Evolutionary conservation across 2,797 vertebrate species (phyloP), one percentile per base, ranked within the genome.

Genomic region (Myotis myotis): DNA sequence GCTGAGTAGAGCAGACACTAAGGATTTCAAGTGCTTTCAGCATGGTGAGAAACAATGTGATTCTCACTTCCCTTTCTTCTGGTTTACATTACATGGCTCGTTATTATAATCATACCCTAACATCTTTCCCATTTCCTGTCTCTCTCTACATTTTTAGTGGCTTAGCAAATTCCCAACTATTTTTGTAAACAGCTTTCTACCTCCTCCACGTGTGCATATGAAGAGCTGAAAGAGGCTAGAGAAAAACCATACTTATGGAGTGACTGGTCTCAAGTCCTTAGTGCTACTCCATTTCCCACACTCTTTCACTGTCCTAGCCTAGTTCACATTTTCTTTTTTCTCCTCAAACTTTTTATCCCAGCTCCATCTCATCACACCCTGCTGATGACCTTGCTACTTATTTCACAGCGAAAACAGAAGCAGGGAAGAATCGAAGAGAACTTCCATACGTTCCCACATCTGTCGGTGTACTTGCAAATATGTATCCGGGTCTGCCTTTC

Each of bases 401-500:
- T 57, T 68, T 92, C 47, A 57, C 8, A 74, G 66, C 38, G 60
- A 85, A 87, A 51, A 33, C 0, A 79, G 57, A 55, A 33, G 20
- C 33, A 60, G 11, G 15, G 12, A 8, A 74, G n/a, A 53, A 19
- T 81, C 44, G 20, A 72, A 72, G 76, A 80, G 53, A 87, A 81
- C 55, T 44, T 82, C 49, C 11, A 41, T 2, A 25, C 0, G 0
- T 12, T 55, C 3, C 49, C 8, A 10, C 2, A 3, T 7, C 3
- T 68, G 6, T 64, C 3, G 11, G 0, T 28, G 5, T 6, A 36
- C 8, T 74, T 88, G 7, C 1, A n/a, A 64, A 19, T 74, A 3
- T 49, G 6, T 30, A 16, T 55, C 6, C 53, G 41, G 16, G 33
- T 60, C 41, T 62, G 30, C 28, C 5, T 55, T 88, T 33, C 19